Evolutionary conservation across 2,888 invertebrate species (phyloP), one percentile per base, ranked within the genome.

Genomic region (Chalcis sispes): DNA sequence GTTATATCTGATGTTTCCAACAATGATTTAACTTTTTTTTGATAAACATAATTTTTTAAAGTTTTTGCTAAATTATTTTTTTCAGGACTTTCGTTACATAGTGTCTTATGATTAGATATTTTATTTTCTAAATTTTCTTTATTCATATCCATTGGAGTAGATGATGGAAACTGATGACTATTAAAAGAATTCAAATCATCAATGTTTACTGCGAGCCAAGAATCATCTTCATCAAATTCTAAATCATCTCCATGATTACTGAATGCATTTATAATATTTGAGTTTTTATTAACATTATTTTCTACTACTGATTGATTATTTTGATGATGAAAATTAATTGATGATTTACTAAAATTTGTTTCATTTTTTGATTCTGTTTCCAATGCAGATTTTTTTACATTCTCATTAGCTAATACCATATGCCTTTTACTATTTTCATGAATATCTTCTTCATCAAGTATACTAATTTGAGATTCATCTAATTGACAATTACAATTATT

Each of bases 161-260:
- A 62, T 7, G 71, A 71, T 32, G 69, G 58, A 59, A 69, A 58
- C 8, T 59, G 29, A 59, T 58, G 15, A 32, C 23, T 10, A 2
- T 59, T 48, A 25, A 69, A 48, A n/a, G 46, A 29, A 48, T 69
- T 48, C 2, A 59, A 50, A 27, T 52, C 52, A 27, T 52, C 52
- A 42, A 62, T 32, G 42, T 54, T 40, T 1, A 62, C 52, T 13
- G 8, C 23, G 54, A 62, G 62, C 54, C 40, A 62, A 58, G 59
- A 62, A 71, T 71, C 52, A 32, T 62, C 54, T 46, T 71, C 42
- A 40, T 54, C 29, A 27, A 52, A 71, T 42, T 62, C 71, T 42
- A 62, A 54, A 54, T 71, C 27, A 15, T 62, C 40, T 2, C 23
- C 29, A 56, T 56, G 2, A 25, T 50, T 20, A 50, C 40, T 56